Evolutionary conservation across 2,888 invertebrate species (phyloP), one percentile per base, ranked within the genome.

Genomic region (Eurois occulta): DNA sequence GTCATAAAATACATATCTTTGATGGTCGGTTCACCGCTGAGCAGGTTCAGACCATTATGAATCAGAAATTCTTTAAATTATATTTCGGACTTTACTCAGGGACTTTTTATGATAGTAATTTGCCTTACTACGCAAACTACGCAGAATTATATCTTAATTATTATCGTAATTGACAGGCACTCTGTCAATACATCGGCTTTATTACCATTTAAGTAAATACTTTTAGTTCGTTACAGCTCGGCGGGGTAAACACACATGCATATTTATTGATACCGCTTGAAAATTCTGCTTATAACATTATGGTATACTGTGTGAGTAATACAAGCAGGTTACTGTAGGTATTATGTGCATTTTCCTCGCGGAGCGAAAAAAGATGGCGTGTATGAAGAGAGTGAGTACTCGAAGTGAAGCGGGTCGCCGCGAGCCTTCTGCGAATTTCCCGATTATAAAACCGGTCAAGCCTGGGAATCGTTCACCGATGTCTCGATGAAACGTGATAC

Each of bases 371-470:
- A 88, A 89, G 82, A 86, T 84, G 76, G 79, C 71, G 77, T 74
- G 71, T 77, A 68, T 72, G 66, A 75, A 83, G 83, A 86, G 82
- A 81, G 78, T 81, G 83, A 76, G 78, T 78, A 78, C 60, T 81
- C 66, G 71, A 74, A 78, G 79, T 83, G 79, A 77, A 84, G 84
- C 87, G 86, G 83, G 83, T 83, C 83, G 79, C 81, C 74, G 75
- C 87, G 88, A 89, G 84, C 93, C 94, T 95, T 96, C 95, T 93
- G 91, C 94, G 95, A 95, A 95, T 93, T 94, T 95, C 91, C 94
- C 91, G 92, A 93, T 93, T 92, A 92, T 88, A 90, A 91, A 94
- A 95, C 93, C 93, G 92, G 93, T 91, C 91, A 93, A 91, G 91
- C 90, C 87, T 92, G 92, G 86, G 91, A 93, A 93, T 91, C 86